These are phyloP conservation scores for Arctopsyche grandis DNA, from an alignment of 1,140 invertebrate species.

Conservation along the genomic window DNA sequence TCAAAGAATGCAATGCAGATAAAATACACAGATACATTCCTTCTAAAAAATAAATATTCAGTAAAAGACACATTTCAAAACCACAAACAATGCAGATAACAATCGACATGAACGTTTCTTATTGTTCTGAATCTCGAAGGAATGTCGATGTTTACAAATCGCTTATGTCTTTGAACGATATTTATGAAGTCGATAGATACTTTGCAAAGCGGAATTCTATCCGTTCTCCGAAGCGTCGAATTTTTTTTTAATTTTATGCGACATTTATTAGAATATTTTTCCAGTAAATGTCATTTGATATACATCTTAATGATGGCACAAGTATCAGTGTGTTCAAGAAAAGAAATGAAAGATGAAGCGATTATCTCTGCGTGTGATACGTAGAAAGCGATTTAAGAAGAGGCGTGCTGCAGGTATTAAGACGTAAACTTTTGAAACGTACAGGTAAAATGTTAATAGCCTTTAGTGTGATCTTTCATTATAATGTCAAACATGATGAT, in stretches of 20 bases:
- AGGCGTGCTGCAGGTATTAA: constrained; percentile 41
- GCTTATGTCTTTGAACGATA: not conserved
- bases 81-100: not conserved
- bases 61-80: not conserved
- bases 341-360: constrained; percentile 10
- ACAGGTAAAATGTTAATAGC: constrained; percentile 41
- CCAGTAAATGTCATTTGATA: not conserved
- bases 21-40: not conserved
- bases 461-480: constrained; percentile 38
- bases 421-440: constrained; percentile 28
- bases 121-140: not conserved
- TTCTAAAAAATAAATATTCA: too few relatives aligned
- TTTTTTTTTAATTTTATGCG: not conserved
- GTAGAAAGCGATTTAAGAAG: constrained; percentile 32
- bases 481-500: constrained; percentile 38
- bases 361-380: constrained; percentile 16
- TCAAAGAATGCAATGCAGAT: not conserved
- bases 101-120: not conserved
- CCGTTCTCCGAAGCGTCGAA: too few relatives aligned
- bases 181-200: not conserved
- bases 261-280: not conserved
- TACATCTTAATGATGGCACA: not conserved
- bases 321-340: not conserved
- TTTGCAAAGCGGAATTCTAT: too few relatives aligned
- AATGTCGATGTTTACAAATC: not conserved